Base-by-base conservation (phyloP, 2,113 vertebrate genomes). In the Cynocephalus volans region DNA sequence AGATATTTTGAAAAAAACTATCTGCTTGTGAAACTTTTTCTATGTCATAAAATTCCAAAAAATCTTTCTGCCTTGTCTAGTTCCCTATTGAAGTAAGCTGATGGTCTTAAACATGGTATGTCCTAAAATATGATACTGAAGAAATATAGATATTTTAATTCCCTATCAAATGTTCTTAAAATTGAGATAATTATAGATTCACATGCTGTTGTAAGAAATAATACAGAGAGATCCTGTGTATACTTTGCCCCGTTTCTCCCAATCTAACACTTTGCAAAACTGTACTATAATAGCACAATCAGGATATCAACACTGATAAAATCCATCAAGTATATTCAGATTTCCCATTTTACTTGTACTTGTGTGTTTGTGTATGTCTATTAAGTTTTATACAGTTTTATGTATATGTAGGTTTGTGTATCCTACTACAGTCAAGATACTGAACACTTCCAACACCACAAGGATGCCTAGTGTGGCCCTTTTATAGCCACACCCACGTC, bases 101-200 rank as follows among this genome's bases (percentile, higher is more conserved):
- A 73, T 90, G 70, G 52, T 80, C n/a, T 21, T 81, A 84, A 80
- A 56, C n/a, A 76, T 54, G 21, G 67, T 69, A 4, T 13, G 2
- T 90, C 54, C 58, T 80, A 70, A 62, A 80, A 41, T 89, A 54
- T 23, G 70, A 67, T 50, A 14, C n/a, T 21, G 5, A 81, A 86
- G n/a, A 87, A 92, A 84, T 70, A 24, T 6, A 62, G 24, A 80
- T 81, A 65, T 52, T 56, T 89, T 64, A 60, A 85, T 93, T 92
- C 73, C 2, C 13, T 1, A 8, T 76, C 28, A 81, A 64, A 56
- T 0, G 0, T 41, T 81, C 54, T 52, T 24, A 81, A 73, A 91
- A 76, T 81, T 48, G 17, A 69, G 24, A 62, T 88, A 70, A 10
- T 76, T 96, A 2, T 45, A 88, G 24, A 41, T 6, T 60, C 31